Base-by-base conservation (phyloP, 2,113 vertebrate genomes). In the Picathartes gymnocephalus region DNA sequence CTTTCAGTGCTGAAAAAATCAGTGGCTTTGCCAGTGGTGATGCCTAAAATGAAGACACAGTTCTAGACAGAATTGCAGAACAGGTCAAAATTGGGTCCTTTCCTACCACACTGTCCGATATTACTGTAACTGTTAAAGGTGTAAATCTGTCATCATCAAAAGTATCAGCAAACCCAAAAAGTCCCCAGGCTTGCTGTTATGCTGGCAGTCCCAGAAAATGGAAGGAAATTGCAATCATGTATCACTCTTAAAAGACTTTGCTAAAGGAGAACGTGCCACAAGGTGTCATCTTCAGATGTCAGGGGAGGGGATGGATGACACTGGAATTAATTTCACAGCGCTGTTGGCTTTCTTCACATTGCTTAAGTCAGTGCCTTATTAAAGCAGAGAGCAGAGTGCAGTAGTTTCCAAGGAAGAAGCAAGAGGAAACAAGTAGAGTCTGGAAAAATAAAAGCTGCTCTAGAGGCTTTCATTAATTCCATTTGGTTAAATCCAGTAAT, bases 231-330 rank as follows among this genome's bases (percentile, higher is more conserved):
- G 76, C 45, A 54, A 1, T 57, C 42, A 54, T 93, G 51, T 42
- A 88, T 97, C 88, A 86, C 72, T 88, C 62, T 72, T 81, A 81
- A 92, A 92, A 93, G 74, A 90, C 68, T 80, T 24, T 86, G 79
- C 60, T 77, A 8, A 86, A 86, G 82, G 76, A 94, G 86, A 81
- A 50, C 33, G 60, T 95, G 86, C 82, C 72, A 78, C 15, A 2
- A 81, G 68, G 78, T 87, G 78, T 73, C 81, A 71, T 87, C 78
- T 79, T 87, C 48, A 25, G 58, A 66, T 88, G 64, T 66, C 86
- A 82, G 60, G 74, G 69, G 80, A 96, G 86, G 68, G 80, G 51
- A 83, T 78, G 69, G 82, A 74, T 94, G 88, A 33, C 60, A 28
- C 9, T 40, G 60, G 83, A 92, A 94, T 93, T 94, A 81, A 86